Evolutionary conservation across 2,888 invertebrate species (phyloP).

Genomic region (Timema cristinae): DNA sequence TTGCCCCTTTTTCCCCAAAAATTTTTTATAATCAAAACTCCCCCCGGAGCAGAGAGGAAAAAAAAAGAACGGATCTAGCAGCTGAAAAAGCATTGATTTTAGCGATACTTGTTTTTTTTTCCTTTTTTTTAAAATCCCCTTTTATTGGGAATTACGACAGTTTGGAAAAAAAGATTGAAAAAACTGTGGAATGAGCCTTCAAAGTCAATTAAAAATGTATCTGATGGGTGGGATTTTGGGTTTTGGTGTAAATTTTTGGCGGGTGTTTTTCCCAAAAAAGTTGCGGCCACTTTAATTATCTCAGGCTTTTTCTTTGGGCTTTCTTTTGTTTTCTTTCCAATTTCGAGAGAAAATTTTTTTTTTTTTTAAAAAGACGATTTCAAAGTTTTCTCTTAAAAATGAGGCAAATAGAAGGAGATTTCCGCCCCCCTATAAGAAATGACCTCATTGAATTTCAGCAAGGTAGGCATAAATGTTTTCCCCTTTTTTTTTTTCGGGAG

Average conservation of each 20-base stretch:
- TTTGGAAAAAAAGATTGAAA: background rate
- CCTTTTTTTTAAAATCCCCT: background rate
- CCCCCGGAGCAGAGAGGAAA: background rate
- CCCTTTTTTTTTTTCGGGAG: background rate
- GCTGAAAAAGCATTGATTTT: background rate
- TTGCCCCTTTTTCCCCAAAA: too few relatives aligned
- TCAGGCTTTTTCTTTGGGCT: constrained; percentile 1
- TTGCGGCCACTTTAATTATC: background rate
- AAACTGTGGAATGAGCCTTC: background rate
- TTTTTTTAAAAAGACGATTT: background rate
- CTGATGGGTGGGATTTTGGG: background rate
- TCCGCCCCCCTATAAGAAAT: background rate
- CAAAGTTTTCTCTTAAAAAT: background rate
- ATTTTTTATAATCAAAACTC: background rate
- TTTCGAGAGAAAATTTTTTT: background rate
- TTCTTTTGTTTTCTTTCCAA: background rate
- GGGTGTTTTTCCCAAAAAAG: background rate
- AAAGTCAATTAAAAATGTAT: background rate
- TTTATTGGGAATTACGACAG: background rate
- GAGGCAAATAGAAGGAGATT: background rate
- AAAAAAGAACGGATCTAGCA: background rate
- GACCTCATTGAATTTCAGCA: background rate
- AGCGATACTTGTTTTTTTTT: background rate
- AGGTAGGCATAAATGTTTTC: background rate
- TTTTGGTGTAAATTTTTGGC: background rate